Evolutionary conservation across 2,797 vertebrate genomes (phyloP).

Genomic region (Cynopterus sphinx): DNA sequence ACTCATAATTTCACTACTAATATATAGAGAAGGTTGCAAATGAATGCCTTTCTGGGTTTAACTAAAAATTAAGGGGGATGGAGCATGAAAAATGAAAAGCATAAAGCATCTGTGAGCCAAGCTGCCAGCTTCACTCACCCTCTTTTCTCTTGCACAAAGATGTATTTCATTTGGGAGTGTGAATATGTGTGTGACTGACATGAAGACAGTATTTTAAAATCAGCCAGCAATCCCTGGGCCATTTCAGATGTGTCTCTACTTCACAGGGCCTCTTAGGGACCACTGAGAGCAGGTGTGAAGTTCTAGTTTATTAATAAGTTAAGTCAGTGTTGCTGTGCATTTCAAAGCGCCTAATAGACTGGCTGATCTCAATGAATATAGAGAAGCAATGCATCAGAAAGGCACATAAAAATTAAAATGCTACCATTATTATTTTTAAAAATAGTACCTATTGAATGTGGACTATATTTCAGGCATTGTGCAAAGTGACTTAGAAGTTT

Average conservation of each 20-base stretch:
- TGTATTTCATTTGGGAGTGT: slow-evolving; percentile 63
- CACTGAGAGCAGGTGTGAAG: slow-evolving; percentile 65
- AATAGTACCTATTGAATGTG: neutral
- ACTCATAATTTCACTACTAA: neutral
- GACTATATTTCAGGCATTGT: neutral
- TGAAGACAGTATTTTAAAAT: slow-evolving; percentile 56
- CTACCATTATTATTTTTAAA: neutral
- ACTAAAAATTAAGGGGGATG: slow-evolving; percentile 10
- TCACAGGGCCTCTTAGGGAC: slow-evolving; percentile 37
- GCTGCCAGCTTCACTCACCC: slow-evolving; percentile 26
- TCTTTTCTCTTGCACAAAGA: slow-evolving; percentile 60
- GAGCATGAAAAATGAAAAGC: neutral
- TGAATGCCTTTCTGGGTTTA: slow-evolving; percentile 15
- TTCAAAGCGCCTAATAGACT: slow-evolving; percentile 42
- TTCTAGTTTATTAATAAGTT: slow-evolving; percentile 76
- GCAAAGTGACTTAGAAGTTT: neutral
- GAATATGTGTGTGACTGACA: slow-evolving; percentile 55
- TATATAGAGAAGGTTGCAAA: neutral
- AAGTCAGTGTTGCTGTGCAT: slow-evolving; percentile 48
- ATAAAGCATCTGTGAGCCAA: slow-evolving; percentile 22
- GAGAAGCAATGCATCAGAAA: neutral
- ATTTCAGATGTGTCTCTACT: slow-evolving; percentile 64
- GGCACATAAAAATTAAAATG: slow-evolving; percentile 20
- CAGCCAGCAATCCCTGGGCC: slow-evolving; percentile 14
- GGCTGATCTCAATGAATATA: slow-evolving; percentile 49